Percentiles rank a stretch among this genome's conserved stretches.
phyloP scores from a whole-genome alignment of 1,140 invertebrate species.

The Cardiocondyla obscurior region DNA sequence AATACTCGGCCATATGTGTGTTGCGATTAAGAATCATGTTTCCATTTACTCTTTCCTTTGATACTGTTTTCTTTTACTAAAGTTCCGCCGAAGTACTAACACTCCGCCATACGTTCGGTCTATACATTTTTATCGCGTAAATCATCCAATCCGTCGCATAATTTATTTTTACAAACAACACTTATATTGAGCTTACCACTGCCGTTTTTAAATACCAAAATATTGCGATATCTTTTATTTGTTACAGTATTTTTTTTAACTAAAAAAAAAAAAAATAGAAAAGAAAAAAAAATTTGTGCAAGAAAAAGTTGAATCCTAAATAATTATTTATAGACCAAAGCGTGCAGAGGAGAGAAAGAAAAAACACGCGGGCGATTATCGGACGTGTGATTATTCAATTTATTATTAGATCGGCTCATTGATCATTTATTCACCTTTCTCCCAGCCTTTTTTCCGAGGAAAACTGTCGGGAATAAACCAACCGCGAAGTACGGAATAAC shows the following conservation, averaged over 20 bases:
- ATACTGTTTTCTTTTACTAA: neutral
- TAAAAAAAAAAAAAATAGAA: no score
- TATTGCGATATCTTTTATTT: neutral
- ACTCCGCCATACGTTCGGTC: neutral
- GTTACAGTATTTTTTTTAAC: no score
- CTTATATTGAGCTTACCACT: neutral
- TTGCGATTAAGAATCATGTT: neutral
- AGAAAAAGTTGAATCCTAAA: neutral
- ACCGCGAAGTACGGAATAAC: neutral
- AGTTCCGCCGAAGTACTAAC: neutral
- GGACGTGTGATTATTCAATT: constrained; percentile 18
- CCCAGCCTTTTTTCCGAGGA: neutral
- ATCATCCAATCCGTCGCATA: neutral
- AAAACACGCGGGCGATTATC: neutral
- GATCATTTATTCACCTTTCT: constrained; percentile 19
- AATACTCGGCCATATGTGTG: constrained; percentile 7
- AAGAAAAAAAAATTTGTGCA: no score
- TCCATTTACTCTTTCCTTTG: neutral
- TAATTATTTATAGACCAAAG: constrained; percentile 30
- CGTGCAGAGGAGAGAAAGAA: neutral
- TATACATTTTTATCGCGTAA: neutral
- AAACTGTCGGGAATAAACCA: constrained; percentile 10
- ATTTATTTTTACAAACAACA: neutral
- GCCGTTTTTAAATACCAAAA: neutral
- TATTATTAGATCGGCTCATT: constrained; percentile 50